These are phyloP conservation scores for Acronicta alni DNA, from an alignment of 2,888 invertebrate genomes.

Conservation along the genomic window DNA sequence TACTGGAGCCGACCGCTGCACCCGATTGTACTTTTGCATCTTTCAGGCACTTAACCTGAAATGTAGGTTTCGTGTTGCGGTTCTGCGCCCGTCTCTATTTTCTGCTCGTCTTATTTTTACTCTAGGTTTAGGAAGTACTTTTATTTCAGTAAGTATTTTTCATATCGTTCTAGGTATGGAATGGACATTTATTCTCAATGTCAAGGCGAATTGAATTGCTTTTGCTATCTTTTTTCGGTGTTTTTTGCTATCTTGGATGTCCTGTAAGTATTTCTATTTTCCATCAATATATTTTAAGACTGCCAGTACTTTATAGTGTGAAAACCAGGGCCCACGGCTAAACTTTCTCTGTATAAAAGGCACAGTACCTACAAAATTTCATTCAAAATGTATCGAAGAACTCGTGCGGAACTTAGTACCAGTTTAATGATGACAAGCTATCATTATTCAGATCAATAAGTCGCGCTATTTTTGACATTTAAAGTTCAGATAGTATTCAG, in stretches of 20 bases:
- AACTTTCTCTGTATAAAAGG: too few relatives aligned
- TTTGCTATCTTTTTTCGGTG: too few relatives aligned
- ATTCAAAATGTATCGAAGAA: neutral
- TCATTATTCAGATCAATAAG: constrained; percentile 7
- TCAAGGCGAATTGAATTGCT: too few relatives aligned
- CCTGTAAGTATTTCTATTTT: too few relatives aligned
- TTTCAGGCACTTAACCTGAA: constrained; percentile 30
- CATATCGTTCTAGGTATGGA: too few relatives aligned
- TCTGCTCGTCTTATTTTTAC: neutral
- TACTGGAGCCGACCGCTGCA: constrained; percentile 42
- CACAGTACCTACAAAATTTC: too few relatives aligned
- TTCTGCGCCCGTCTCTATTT: neutral
- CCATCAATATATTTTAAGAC: too few relatives aligned
- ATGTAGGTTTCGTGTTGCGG: constrained; percentile 10
- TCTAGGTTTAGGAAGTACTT: neutral
- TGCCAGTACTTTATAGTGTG: neutral
- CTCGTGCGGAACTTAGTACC: constrained; percentile 9
- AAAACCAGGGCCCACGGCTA: too few relatives aligned
- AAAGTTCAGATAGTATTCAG: constrained; percentile 51
- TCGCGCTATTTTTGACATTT: constrained; percentile 50
- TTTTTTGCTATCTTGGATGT: too few relatives aligned
- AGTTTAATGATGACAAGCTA: constrained; percentile 8
- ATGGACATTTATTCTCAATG: too few relatives aligned
- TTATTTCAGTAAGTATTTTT: neutral
- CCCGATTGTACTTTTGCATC: constrained; percentile 35